A percentile compares a stretch with the other conserved stretches of the same genome.
These are phyloP conservation scores for Lissocephala sabroskyi DNA, from an alignment of 2,888 invertebrate species.

Conservation along the genomic window DNA sequence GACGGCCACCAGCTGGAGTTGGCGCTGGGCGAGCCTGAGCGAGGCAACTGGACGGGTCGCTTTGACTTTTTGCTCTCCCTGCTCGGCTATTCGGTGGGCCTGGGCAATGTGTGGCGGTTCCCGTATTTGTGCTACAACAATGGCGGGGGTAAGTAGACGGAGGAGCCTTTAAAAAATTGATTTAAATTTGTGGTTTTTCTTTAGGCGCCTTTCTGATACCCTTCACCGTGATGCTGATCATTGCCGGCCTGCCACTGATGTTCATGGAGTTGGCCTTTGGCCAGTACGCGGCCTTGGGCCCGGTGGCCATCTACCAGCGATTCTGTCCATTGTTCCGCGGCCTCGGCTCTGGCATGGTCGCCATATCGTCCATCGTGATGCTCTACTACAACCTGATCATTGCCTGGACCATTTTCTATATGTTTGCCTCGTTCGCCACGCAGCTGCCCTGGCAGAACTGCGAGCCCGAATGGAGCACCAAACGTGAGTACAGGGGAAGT, in stretches of 20 bases:
- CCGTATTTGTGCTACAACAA: constrained; percentile 84
- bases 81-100: constrained; percentile 81
- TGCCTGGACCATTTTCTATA: constrained; percentile 85
- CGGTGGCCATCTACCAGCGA: constrained; percentile 85
- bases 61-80: constrained; percentile 82
- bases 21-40: constrained; percentile 72
- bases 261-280: constrained; percentile 90
- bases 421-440: constrained; percentile 79
- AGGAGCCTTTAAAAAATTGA: background rate
- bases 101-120: constrained; percentile 84
- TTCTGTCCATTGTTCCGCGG: constrained; percentile 82
- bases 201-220: constrained; percentile 88
- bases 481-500: constrained; percentile 77
- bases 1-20: constrained; percentile 35
- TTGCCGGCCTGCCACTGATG: constrained; percentile 86
- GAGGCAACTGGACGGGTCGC: constrained; percentile 83
- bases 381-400: constrained; percentile 84
- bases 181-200: constrained; percentile 34
- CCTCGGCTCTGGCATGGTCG: constrained; percentile 83
- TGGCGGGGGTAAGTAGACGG: constrained; percentile 77
- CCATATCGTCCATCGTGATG: constrained; percentile 84
- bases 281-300: constrained; percentile 85
- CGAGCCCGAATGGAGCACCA: constrained; percentile 80
- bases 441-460: constrained; percentile 83
- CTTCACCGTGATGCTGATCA: constrained; percentile 85